Base-by-base conservation (phyloP, 2,888 invertebrate genomes). In the Napeogenes inachia region DNA sequence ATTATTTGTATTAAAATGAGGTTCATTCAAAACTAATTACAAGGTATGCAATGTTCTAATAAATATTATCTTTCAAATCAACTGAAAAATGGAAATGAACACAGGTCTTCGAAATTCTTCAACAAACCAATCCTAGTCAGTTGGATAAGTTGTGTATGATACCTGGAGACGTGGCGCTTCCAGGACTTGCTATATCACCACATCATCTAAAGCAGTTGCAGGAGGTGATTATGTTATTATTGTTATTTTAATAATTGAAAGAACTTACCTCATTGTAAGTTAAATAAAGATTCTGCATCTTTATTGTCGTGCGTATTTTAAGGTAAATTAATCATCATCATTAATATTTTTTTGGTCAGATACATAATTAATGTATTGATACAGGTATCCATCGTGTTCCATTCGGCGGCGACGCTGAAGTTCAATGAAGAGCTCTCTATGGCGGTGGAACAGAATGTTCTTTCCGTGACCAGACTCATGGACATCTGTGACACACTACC, bases 401-500 rank as follows among this genome's bases (percentile, higher is more conserved):
- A 96, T 82, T 94, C 94, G 33, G 96, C 96, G 0, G 96, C 96
- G 0, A 96, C 96, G 0, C 93, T 96, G 56, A 94, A 94, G 81
- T 96, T 96, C 76, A 95, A 96, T 79, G 96, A 96, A 79, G 92
- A 93, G 0, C 91, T 96, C 55, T 91, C 92, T 76, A 84, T 92
- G 13, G 94, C 96, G 0, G 92, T 95, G 3, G 92, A 94, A 66
- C 94, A 96, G 91, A 96, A 96, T 79, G 93, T 96, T 61, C 84
- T 93, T 35, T 95, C 95, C 59, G 95, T 95, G 4, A 92, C 94
- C 69, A 86, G 93, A 42, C 84, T 96, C 59, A 85, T 96, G 71
- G 91, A 94, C 61, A 86, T 96, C 56, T 94, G 95, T 77, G 94
- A 94, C 74, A 87, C 92, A 56, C 93, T 96, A 87, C 92, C 92